Base-by-base conservation (phyloP, 2,797 vertebrate species). In the Crenichthys baileyi region DNA sequence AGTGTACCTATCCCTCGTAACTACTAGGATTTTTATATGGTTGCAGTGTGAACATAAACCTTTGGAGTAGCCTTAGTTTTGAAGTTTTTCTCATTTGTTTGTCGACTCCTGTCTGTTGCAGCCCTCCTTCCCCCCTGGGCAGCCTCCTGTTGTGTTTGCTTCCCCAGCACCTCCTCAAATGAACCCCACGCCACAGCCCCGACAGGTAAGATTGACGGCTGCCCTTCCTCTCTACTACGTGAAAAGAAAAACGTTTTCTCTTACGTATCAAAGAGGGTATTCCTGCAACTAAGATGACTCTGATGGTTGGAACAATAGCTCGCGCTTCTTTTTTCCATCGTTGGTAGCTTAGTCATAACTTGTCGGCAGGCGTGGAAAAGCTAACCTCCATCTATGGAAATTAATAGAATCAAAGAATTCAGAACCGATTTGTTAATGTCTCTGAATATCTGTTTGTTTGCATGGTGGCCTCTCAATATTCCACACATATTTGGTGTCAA, bases 121-220 rank as follows among this genome's bases (percentile, higher is more conserved):
- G 97, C 92, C 97, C 78, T 94, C 96, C 12, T 99, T 97, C 91
- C 94, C 97, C 92, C 95, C 97, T 67, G 96, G 96, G 94, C 97
- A 97, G 92, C 93, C 94, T 94, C 87, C 98, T 93, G 97, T 99
- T 91, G 97, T 98, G 94, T 98, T 97, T 94, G 95, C 97, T 84
- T 94, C 96, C 90, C 96, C 96, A 87, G 95, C 96, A 78, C 96
- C 97, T 92, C 96, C 97, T 95, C 97, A 97, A 95, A 99, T 99
- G 98, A 99, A 99, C 96, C 97, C 98, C 89, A 93, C 96, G 90
- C 97, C 97, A 89, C 98, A 97, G 82, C 91, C 97, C 84, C 96
- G 98, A 91, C 98, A 97, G 97, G 98, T 99, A 97, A 39, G 86
- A 80, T 73, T n/a, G 56, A 56, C 75, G 1, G 70, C 71, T 79